Conservation (phyloP, 1,140 invertebrate species). For the Drepana arcuata region DNA sequence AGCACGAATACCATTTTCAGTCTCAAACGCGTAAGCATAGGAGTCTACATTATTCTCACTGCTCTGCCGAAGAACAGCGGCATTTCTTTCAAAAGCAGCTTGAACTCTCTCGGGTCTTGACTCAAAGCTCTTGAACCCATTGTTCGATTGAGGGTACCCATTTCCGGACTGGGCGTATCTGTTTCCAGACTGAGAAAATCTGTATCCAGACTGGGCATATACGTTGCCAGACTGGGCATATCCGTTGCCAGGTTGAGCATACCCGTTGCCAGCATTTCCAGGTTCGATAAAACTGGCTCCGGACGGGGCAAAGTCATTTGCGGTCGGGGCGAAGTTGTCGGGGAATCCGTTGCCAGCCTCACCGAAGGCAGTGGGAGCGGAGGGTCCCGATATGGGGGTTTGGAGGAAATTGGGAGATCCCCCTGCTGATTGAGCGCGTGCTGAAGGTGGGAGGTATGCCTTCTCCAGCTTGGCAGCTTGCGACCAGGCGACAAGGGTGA, state of each 20-base stretch:
- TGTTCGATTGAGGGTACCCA: neutral
- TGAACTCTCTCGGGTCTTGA: slow-evolving; percentile 35
- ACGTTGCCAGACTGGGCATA: neutral
- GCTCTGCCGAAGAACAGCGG: slow-evolving; percentile 43
- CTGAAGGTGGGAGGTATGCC: slow-evolving; percentile 74
- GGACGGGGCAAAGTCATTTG: slow-evolving; percentile 7
- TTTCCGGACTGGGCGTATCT: neutral
- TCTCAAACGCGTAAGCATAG: slow-evolving; percentile 52
- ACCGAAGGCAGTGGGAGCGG: neutral
- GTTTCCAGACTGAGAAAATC: neutral
- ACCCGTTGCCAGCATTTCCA: neutral
- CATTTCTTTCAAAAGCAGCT: slow-evolving; percentile 47
- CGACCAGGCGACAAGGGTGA: slow-evolving; percentile 28
- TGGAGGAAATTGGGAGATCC: slow-evolving; percentile 55
- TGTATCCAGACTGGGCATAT: neutral
- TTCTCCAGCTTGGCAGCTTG: slow-evolving; percentile 69
- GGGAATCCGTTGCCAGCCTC: neutral
- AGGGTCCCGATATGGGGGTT: slow-evolving; percentile 25
- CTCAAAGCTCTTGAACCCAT: slow-evolving; percentile 3
- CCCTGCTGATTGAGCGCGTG: slow-evolving; percentile 61
- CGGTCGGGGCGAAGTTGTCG: neutral
- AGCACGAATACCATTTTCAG: slow-evolving; percentile 52
- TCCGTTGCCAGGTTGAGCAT: neutral
- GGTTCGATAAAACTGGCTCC: too few relatives aligned
- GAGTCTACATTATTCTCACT: slow-evolving; percentile 45